Conservation (phyloP, 2,797 vertebrate genomes). For the Ibycter americanus region DNA sequence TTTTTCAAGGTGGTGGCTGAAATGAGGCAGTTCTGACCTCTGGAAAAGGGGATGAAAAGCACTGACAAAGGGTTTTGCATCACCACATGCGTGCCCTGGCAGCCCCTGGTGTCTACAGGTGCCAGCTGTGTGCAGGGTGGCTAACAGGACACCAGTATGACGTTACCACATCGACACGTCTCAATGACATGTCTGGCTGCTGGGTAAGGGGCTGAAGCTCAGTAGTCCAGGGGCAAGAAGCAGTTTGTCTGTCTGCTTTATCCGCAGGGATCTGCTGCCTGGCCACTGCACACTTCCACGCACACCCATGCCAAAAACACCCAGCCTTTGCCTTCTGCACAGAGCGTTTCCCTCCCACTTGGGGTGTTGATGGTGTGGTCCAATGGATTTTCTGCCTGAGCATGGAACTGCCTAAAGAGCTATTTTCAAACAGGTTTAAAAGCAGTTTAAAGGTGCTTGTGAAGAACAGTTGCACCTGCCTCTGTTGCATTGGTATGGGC, state of each 20-base stretch:
- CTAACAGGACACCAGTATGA: neutral
- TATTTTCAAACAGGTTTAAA: neutral
- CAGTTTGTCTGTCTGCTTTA: neutral
- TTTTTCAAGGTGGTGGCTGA: neutral
- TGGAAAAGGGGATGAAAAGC: neutral
- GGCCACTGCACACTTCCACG: neutral
- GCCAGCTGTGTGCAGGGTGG: neutral
- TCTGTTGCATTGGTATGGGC: neutral
- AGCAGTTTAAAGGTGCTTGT: neutral
- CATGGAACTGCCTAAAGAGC: neutral
- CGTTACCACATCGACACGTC: neutral
- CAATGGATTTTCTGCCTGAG: neutral
- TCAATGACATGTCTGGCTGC: neutral
- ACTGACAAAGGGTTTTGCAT: neutral
- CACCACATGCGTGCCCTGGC: rapidly evolving
- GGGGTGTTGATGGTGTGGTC: neutral
- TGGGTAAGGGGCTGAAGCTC: neutral
- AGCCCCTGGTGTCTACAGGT: neutral
- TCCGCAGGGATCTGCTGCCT: neutral
- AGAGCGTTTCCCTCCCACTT: neutral
- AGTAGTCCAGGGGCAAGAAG: neutral
- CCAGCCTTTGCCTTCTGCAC: neutral
- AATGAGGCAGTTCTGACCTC: neutral
- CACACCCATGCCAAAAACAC: neutral
- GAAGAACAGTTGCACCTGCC: neutral